Percentiles rank a stretch among this genome's conserved stretches.
phyloP scores from a whole-genome alignment of 2,888 invertebrate genomes.

The Pterostichus madidus region DNA sequence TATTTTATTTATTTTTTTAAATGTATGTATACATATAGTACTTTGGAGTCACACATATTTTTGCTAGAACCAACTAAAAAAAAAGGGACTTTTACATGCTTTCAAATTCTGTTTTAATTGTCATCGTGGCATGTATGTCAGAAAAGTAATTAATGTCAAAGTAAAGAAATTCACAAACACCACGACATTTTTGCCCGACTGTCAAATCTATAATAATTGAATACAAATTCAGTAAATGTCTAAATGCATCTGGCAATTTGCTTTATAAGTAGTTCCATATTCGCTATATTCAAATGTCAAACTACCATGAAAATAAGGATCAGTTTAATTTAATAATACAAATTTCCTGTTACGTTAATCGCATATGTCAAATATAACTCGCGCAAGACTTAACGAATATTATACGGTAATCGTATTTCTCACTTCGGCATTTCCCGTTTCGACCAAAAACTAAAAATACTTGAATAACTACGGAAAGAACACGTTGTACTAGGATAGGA shows the following conservation, averaged over 20 bases:
- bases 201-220: too few species aligned
- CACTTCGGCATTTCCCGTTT: too few species aligned
- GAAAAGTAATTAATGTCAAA: background rate
- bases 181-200: background rate
- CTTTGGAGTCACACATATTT: too few species aligned
- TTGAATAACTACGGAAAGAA: too few species aligned
- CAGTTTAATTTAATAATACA: conserved; percentile 18
- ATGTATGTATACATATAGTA: too few species aligned
- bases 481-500: too few species aligned
- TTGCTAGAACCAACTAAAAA: too few species aligned
- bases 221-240: background rate
- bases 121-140: too few species aligned
- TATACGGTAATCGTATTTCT: too few species aligned
- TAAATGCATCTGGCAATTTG: conserved; percentile 29
- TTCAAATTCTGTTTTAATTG: background rate
- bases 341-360: background rate
- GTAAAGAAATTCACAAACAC: background rate
- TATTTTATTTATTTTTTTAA: too few species aligned
- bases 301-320: conserved; percentile 19
- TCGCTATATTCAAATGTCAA: conserved; percentile 13
- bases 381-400: background rate
- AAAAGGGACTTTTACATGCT: too few species aligned
- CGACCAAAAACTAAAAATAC: too few species aligned
- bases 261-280: conserved; percentile 6
- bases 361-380: background rate